These are phyloP conservation scores for Zenarchopterus dispar DNA, from an alignment of 2,797 vertebrate species.

Conservation along the genomic window DNA sequence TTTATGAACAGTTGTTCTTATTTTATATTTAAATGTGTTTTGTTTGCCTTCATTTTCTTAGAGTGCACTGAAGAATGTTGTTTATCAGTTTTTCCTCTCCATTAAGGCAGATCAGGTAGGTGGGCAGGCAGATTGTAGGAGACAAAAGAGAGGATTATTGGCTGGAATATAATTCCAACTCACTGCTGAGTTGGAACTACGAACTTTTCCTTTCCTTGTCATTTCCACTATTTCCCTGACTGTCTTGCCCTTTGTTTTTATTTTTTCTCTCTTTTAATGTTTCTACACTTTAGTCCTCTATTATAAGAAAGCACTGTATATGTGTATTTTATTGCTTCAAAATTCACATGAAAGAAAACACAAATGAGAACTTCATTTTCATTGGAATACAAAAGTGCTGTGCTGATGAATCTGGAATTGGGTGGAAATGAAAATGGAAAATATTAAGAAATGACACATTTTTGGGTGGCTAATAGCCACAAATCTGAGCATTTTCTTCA, in stretches of 20 bases:
- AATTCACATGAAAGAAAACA: constrained; percentile 58
- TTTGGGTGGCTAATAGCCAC: constrained; percentile 53
- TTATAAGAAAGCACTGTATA: constrained; percentile 35
- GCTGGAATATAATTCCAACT: too few species aligned
- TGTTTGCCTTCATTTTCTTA: too few species aligned
- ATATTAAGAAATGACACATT: constrained; percentile 57
- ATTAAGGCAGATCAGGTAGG: too few species aligned
- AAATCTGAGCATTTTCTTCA: constrained; percentile 42
- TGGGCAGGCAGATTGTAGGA: too few species aligned
- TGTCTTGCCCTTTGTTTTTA: constrained; percentile 1
- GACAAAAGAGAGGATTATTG: too few species aligned
- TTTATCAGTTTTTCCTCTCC: too few species aligned
- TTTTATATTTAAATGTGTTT: too few species aligned
- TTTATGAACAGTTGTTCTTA: too few species aligned
- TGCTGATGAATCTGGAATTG: constrained; percentile 63
- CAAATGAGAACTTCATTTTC: constrained; percentile 53
- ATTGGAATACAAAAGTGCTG: constrained; percentile 54
- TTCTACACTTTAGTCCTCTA: constrained; percentile 21
- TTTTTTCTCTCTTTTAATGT: constrained; percentile 22
- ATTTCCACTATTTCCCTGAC: too few species aligned
- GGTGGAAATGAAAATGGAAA: constrained; percentile 73
- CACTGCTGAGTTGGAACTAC: too few species aligned
- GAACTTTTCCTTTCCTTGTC: too few species aligned
- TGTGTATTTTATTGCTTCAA: constrained; percentile 45
- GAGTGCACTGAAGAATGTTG: too few species aligned